Conservation (phyloP, 2,888 invertebrate genomes). For the Eupithecia vulgata region DNA sequence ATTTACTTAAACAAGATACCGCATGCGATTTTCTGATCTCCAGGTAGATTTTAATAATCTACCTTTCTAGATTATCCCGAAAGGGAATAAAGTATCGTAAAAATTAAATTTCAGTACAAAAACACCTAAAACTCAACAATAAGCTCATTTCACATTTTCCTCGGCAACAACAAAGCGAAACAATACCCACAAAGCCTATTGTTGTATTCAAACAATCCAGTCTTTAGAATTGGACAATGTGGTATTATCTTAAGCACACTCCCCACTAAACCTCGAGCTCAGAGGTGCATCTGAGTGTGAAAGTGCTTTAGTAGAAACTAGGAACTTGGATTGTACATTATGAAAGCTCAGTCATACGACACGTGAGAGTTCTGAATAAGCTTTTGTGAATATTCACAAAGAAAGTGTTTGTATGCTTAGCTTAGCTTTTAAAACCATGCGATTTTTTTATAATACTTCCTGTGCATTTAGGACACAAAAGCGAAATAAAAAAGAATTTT, state of each 20-base stretch:
- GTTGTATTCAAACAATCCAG: constrained; percentile 30
- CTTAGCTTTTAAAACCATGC: not conserved
- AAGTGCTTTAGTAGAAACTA: not conserved
- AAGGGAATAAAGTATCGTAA: not conserved
- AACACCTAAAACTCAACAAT: constrained; percentile 9
- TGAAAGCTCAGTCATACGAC: not conserved
- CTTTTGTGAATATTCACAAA: constrained; percentile 4
- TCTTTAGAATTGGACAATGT: constrained; percentile 12
- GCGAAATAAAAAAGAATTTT: not conserved
- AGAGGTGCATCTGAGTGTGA: constrained; percentile 2
- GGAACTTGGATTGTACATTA: not conserved
- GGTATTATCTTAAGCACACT: constrained; percentile 15
- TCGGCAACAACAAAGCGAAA: constrained; percentile 25
- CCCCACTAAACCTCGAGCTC: constrained; percentile 11
- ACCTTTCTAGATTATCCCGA: not conserved
- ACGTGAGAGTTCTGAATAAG: not conserved
- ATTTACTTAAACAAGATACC: too few relatives aligned
- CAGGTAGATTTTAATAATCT: not conserved
- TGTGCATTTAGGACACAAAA: not conserved
- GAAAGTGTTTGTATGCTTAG: not conserved
- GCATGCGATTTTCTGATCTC: not conserved
- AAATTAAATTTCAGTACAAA: not conserved
- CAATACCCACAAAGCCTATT: constrained; percentile 23
- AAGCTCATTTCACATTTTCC: constrained; percentile 23
- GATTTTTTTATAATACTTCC: not conserved